phyloP scores from a whole-genome alignment of 2,888 invertebrate species.

The Exocentrus adspersus region DNA sequence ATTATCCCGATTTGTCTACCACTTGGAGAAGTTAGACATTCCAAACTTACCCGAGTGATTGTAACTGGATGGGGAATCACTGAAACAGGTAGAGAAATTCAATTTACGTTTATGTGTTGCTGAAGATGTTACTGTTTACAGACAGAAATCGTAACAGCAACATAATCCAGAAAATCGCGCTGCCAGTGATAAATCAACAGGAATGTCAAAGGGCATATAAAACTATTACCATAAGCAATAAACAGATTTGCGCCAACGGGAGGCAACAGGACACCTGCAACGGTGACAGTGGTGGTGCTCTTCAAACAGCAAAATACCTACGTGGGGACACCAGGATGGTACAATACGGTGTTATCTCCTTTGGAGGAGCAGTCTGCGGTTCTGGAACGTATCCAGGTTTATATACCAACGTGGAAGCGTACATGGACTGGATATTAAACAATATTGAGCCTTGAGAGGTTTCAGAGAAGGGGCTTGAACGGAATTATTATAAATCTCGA shows the following conservation, averaged over 20 bases:
- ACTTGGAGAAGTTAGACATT: slow-evolving; percentile 58
- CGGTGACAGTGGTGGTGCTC: slow-evolving; percentile 76
- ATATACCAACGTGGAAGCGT: slow-evolving; percentile 73
- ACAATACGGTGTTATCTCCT: slow-evolving; percentile 66
- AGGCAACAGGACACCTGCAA: slow-evolving; percentile 69
- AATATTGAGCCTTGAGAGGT: slow-evolving; percentile 63
- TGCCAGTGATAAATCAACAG: slow-evolving; percentile 58
- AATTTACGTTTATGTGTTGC: too few relatives aligned
- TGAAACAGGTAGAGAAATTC: slow-evolving; percentile 54
- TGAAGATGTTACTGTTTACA: too few relatives aligned
- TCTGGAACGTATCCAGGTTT: slow-evolving; percentile 73
- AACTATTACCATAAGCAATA: slow-evolving; percentile 46
- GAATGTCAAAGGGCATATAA: slow-evolving; percentile 52
- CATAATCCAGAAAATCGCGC: slow-evolving; percentile 60
- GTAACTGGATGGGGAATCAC: slow-evolving; percentile 79
- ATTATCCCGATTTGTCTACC: slow-evolving; percentile 65
- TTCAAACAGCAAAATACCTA: slow-evolving; percentile 62
- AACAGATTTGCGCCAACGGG: slow-evolving; percentile 74
- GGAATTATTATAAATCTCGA: too few relatives aligned
- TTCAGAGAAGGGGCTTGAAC: too few relatives aligned
- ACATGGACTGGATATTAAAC: slow-evolving; percentile 73
- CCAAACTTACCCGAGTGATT: slow-evolving; percentile 67
- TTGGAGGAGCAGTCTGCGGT: slow-evolving; percentile 60
- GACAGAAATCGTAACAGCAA: too few relatives aligned
- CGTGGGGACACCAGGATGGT: slow-evolving; percentile 60